Conservation (phyloP, 1,140 invertebrate species). For the Whitmania pigra region DNA sequence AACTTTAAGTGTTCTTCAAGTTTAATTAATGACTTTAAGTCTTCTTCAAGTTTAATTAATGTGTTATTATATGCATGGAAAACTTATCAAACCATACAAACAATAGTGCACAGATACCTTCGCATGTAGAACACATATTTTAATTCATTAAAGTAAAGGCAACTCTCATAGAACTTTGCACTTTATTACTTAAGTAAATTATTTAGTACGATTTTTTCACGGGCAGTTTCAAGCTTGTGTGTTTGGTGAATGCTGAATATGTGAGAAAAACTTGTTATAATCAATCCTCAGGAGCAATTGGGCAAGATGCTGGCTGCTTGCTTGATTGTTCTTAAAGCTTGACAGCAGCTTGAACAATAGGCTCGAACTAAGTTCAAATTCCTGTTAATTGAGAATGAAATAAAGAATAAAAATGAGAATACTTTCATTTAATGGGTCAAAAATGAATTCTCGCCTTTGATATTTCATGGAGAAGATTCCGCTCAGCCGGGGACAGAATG, state of each 20-base stretch:
- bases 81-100: too few species aligned
- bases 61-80: too few species aligned
- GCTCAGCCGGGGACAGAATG: background rate
- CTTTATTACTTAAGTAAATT: too few species aligned
- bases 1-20: too few species aligned
- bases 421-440: too few species aligned
- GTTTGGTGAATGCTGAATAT: background rate
- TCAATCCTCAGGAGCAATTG: constrained; percentile 42
- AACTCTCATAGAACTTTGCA: too few species aligned
- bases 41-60: too few species aligned
- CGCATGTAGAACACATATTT: too few species aligned
- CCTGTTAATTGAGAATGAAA: constrained; percentile 26
- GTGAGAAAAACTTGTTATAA: constrained; percentile 41
- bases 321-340: constrained; percentile 35
- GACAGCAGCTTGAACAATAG: constrained; percentile 39
- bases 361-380: constrained; percentile 37
- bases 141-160: too few species aligned
- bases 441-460: background rate
- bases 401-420: background rate
- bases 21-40: too few species aligned
- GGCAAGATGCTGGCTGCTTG: constrained; percentile 36
- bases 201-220: too few species aligned
- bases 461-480: background rate
- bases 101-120: too few species aligned
- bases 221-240: background rate